These are phyloP conservation scores for Rhineura floridana DNA, from an alignment of 2,113 vertebrate genomes.

Conservation along the genomic window DNA sequence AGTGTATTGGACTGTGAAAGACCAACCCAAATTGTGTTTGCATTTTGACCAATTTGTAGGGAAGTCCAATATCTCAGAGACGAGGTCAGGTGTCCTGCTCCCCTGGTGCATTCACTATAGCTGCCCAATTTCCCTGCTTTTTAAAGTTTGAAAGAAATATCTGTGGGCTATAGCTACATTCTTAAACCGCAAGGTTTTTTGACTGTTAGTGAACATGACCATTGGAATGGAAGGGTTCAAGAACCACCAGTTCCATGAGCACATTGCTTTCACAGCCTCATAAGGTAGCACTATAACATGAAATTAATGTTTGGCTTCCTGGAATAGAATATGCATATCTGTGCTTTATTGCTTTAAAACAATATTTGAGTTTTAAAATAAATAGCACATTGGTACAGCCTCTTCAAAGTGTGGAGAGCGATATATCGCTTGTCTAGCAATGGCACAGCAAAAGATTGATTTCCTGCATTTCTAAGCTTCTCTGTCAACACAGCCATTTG, in stretches of 20 bases:
- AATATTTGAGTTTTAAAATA: conserved; percentile 16
- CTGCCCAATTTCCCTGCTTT: too few relatives aligned
- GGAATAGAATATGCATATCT: not conserved
- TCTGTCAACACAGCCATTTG: not conserved
- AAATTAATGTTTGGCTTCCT: not conserved
- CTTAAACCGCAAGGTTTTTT: not conserved
- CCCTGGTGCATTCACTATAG: too few relatives aligned
- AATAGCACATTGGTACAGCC: not conserved
- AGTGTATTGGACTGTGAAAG: too few relatives aligned
- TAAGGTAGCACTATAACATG: not conserved
- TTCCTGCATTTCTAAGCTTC: conserved; percentile 9
- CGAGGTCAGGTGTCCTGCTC: too few relatives aligned
- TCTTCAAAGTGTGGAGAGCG: conserved; percentile 2
- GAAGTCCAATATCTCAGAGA: too few relatives aligned
- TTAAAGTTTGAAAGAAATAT: too few relatives aligned
- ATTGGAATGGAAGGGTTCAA: not conserved
- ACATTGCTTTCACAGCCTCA: not conserved
- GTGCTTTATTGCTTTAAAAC: not conserved
- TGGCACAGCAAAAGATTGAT: not conserved
- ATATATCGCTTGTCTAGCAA: not conserved
- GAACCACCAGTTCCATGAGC: not conserved
- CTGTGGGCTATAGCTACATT: too few relatives aligned
- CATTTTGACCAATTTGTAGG: too few relatives aligned
- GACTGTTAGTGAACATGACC: not conserved
- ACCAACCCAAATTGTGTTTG: too few relatives aligned